Percentiles rank a stretch among this genome's conserved stretches.
These are phyloP conservation scores for Thymallus thymallus DNA, from an alignment of 2,113 vertebrate genomes.

Conservation along the genomic window DNA sequence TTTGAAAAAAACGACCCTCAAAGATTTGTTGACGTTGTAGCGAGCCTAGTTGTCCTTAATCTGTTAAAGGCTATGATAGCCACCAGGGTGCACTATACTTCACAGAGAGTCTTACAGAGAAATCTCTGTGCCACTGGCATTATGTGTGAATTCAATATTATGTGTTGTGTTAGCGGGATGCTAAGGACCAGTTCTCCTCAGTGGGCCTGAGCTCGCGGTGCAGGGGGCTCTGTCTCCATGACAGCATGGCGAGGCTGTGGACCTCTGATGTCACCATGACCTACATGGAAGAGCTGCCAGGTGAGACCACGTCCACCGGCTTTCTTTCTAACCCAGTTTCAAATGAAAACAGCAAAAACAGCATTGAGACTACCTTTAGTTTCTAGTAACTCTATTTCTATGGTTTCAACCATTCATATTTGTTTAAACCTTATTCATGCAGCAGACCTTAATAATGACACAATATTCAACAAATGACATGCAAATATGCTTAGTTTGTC, in stretches of 20 bases:
- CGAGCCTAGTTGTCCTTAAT: too few relatives aligned
- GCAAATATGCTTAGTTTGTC: too few relatives aligned
- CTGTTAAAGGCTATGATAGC: background rate
- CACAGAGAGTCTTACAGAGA: background rate
- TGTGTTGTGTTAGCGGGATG: background rate
- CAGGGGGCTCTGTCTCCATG: constrained; percentile 44
- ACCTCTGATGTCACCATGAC: constrained; percentile 47
- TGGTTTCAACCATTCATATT: too few relatives aligned
- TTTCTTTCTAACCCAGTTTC: background rate
- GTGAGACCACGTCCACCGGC: background rate
- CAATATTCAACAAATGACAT: too few relatives aligned
- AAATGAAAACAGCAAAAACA: too few relatives aligned
- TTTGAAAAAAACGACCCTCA: background rate
- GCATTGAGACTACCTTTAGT: too few relatives aligned
- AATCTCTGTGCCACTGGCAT: too few relatives aligned
- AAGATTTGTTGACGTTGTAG: too few relatives aligned
- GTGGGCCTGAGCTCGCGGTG: constrained; percentile 41
- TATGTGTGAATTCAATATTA: background rate
- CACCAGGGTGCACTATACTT: constrained; percentile 32
- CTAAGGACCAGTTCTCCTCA: constrained; percentile 46
- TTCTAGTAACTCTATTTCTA: too few relatives aligned
- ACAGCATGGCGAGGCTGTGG: constrained; percentile 44
- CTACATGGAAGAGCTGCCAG: constrained; percentile 39
- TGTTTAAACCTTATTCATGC: too few relatives aligned
- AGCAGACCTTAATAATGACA: too few relatives aligned